Base-by-base conservation (phyloP, 2,888 invertebrate genomes). In the Caenorhabditis sp. region DNA sequence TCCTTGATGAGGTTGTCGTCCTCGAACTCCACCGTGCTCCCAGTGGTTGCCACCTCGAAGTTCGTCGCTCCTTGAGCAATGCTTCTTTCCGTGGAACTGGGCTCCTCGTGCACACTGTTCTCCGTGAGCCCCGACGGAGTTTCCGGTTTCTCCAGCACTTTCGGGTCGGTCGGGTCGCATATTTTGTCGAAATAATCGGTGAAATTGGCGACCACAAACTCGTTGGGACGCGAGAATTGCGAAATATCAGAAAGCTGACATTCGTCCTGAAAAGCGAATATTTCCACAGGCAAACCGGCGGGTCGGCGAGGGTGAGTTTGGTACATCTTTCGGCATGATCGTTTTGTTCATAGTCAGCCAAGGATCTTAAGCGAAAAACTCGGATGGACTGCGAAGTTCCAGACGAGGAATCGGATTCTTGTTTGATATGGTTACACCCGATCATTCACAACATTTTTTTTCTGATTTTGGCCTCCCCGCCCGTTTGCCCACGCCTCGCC, bases 121-220 rank as follows among this genome's bases (percentile, higher is more conserved):
- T 74, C 66, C 2, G 63, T 30, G 0, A 13, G 52, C 17, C 26
- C 17, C 9, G 68, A 41, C 22, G 63, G 48, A 6, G 62, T 39
- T 50, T 50, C 39, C 3, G 71, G 62, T 8, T 59, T 59, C 13
- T 24, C n/a, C 9, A 75, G 50, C 1, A 53, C 17, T 50, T 79
- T 66, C n/a, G 80, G 73, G 9, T 70, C 70, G 11, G 65, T 20
- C 7, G 79, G 74, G 55, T 74, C 74, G 35, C 77, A 73, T 6
- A 70, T 75, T 66, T 87, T 89, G 71, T 89, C 88, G 37, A 85
- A 89, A 61, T 89, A 89, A 66, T 89, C 88, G 11, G 85, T 85
- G 41, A 71, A 75, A 24, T 76, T 71, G 13, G 81, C 81, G 3
- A 79, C 68, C 13, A 80, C 76, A 59, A 87, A 89, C 9, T 83